Conservation (phyloP, 2,888 invertebrate genomes). For the Sturmia bella region DNA sequence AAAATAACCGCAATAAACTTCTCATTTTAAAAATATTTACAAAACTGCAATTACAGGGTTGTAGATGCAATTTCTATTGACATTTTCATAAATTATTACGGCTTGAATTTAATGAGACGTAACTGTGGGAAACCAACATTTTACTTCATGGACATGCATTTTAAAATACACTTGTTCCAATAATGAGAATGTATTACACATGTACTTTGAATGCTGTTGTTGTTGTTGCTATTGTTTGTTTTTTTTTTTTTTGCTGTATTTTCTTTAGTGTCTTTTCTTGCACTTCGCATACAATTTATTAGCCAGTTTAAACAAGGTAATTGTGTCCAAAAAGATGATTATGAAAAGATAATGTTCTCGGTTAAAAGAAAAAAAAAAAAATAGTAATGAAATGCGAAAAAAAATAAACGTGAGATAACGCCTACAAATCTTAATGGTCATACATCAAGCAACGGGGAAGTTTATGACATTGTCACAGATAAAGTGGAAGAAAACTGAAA, state of each 20-base stretch:
- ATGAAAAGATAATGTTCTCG: slow-evolving; percentile 76
- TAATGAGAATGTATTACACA: slow-evolving; percentile 29
- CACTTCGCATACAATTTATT: slow-evolving; percentile 61
- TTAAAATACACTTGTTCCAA: slow-evolving; percentile 4
- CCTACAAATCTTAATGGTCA: slow-evolving; percentile 76
- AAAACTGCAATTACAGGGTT: slow-evolving; percentile 39
- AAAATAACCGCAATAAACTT: background rate
- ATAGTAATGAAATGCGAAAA: slow-evolving; percentile 62
- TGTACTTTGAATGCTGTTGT: slow-evolving; percentile 9
- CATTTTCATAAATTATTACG: slow-evolving; percentile 57
- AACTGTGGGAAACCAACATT: slow-evolving; percentile 61
- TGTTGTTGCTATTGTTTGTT: no score
- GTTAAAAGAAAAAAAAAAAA: slow-evolving; percentile 49
- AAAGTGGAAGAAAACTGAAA: slow-evolving; percentile 11
- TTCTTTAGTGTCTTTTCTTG: slow-evolving; percentile 23
- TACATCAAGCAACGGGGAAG: slow-evolving; percentile 74
- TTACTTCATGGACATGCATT: slow-evolving; percentile 36
- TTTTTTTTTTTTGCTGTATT: background rate
- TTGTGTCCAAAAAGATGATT: slow-evolving; percentile 53
- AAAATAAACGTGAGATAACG: slow-evolving; percentile 78
- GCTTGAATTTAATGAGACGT: slow-evolving; percentile 47
- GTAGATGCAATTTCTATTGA: slow-evolving; percentile 53
- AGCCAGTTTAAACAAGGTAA: slow-evolving; percentile 41
- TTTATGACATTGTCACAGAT: slow-evolving; percentile 64
- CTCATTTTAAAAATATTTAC: background rate